phyloP scores from a whole-genome alignment of 2,113 vertebrate genomes.

The Zosterops lateralis region DNA sequence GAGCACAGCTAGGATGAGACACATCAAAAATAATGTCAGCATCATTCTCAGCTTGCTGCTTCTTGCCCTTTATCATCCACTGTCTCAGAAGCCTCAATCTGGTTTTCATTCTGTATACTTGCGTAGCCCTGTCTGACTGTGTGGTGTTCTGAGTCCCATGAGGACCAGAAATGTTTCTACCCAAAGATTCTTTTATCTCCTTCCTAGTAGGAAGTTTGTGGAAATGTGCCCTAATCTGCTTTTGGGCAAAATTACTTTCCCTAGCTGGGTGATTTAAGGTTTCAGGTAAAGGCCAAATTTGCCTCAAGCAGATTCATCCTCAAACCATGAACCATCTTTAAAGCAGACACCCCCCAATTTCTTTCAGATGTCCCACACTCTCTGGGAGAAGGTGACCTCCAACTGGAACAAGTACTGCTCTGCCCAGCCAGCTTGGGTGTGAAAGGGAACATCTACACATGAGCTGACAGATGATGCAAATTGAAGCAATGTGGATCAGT shows the following conservation, averaged over 20 bases:
- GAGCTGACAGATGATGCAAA: not conserved
- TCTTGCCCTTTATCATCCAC: not conserved
- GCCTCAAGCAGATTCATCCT: not conserved
- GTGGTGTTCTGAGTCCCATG: not conserved
- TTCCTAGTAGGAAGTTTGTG: not conserved
- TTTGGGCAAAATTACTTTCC: not conserved
- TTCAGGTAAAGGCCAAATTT: not conserved
- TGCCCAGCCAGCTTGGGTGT: not conserved
- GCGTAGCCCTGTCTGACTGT: not conserved
- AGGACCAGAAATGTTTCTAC: not conserved
- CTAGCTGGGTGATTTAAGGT: not conserved
- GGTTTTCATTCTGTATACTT: not conserved
- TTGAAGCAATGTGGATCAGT: not conserved
- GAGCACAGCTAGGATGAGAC: not conserved
- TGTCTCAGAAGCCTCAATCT: not conserved
- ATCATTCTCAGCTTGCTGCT: not conserved
- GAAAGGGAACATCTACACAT: not conserved
- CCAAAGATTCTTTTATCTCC: not conserved
- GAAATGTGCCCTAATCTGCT: not conserved
- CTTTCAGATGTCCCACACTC: fast-evolving
- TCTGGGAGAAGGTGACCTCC: not conserved
- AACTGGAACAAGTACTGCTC: not conserved
- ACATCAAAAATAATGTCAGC: not conserved
- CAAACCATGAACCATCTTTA: not conserved
- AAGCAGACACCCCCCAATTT: not conserved